Percentiles rank a stretch among this genome's conserved stretches.
Evolutionary conservation across 2,797 vertebrate species (phyloP).

Genomic region (Phrynocephalus forsythii): DNA sequence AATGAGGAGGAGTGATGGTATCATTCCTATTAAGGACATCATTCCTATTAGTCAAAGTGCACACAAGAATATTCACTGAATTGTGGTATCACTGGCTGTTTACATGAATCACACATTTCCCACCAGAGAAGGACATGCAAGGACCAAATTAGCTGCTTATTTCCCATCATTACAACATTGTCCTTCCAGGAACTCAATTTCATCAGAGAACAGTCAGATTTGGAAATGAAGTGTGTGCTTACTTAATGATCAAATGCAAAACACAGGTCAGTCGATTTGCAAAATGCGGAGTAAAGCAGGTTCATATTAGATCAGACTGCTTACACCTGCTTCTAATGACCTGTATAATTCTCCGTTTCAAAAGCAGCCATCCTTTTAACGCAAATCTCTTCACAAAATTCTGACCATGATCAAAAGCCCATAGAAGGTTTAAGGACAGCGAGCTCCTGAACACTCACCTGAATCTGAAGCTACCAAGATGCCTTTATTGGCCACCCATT

Average conservation of each 20-base stretch:
- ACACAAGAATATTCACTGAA: neutral
- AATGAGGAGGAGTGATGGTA: neutral
- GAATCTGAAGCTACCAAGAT: slow-evolving; percentile 91
- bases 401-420: neutral
- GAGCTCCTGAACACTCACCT: slow-evolving; percentile 75
- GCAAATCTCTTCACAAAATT: neutral
- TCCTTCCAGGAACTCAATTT: too few species aligned
- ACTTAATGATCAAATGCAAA: neutral
- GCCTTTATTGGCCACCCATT: slow-evolving; percentile 87
- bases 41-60: neutral
- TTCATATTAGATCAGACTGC: too few species aligned
- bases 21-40: neutral
- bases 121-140: neutral
- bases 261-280: too few species aligned
- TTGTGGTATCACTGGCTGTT: neutral
- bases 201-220: too few species aligned
- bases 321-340: too few species aligned
- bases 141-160: too few species aligned
- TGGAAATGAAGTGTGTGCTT: neutral
- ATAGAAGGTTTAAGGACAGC: neutral
- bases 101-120: neutral
- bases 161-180: too few species aligned
- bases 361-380: neutral
- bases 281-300: too few species aligned
- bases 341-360: neutral